These are phyloP conservation scores for Fragum whitleyi DNA, from an alignment of 2,888 invertebrate genomes.

Conservation along the genomic window DNA sequence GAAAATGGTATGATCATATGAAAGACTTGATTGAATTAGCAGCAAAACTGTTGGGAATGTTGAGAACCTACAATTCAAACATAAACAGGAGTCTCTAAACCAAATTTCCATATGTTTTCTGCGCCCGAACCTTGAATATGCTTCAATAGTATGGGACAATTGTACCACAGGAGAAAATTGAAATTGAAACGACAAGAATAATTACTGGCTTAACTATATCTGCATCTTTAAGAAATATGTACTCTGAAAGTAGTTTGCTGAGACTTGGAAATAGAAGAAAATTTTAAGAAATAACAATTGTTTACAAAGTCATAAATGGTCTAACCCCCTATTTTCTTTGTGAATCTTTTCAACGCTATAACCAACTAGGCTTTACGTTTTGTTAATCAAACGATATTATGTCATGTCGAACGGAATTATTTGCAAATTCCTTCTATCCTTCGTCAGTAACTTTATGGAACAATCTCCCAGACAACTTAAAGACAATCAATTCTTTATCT, in stretches of 20 bases:
- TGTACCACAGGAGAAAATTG: conserved; percentile 24
- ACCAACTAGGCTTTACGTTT: too few species aligned
- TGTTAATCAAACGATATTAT: too few species aligned
- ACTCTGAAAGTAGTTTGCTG: conserved; percentile 27
- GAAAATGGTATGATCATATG: conserved; percentile 29
- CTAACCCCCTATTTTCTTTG: neutral
- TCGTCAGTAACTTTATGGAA: too few species aligned
- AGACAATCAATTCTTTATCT: too few species aligned
- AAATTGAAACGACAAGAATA: conserved; percentile 35
- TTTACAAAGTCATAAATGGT: too few species aligned
- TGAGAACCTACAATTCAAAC: conserved; percentile 6
- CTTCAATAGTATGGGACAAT: conserved; percentile 22
- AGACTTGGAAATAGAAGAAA: conserved; percentile 9
- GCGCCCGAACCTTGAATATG: conserved; percentile 3
- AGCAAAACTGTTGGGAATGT: conserved; percentile 28
- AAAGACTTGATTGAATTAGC: conserved; percentile 29
- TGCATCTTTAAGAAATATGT: conserved; percentile 18
- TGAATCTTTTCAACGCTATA: neutral
- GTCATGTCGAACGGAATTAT: too few species aligned
- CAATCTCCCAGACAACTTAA: too few species aligned
- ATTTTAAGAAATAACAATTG: conserved; percentile 28
- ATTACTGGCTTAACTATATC: conserved; percentile 33
- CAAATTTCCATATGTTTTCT: conserved; percentile 17
- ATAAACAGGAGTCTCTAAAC: conserved; percentile 1
- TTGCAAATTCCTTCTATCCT: too few species aligned